A percentile compares a stretch with the other conserved stretches of the same genome.
Conservation (phyloP, 1,140 invertebrate species). For the Hylaeus volcanicus region DNA sequence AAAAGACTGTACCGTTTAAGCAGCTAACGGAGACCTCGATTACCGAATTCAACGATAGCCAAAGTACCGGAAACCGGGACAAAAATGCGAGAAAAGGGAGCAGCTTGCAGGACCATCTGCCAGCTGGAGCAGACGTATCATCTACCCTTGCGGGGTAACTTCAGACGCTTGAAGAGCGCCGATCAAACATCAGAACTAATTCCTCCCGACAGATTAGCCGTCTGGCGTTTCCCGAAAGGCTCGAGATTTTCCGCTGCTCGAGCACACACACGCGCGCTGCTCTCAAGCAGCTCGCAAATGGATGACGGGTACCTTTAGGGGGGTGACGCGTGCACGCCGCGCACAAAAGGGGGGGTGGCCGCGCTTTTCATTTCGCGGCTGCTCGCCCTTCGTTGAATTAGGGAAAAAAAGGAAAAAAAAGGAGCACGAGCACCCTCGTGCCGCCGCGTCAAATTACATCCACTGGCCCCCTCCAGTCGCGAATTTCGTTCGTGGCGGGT, state of each 20-base stretch:
- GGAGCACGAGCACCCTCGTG: conserved; percentile 17
- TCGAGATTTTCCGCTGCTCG: conserved; percentile 36
- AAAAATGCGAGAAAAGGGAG: neutral
- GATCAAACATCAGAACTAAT: conserved; percentile 39
- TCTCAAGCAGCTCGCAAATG: conserved; percentile 16
- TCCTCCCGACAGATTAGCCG: conserved; percentile 41
- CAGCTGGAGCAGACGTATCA: neutral
- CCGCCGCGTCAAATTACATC: conserved; percentile 64
- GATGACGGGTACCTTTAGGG: neutral
- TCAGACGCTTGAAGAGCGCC: conserved; percentile 1
- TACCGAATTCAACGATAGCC: no score
- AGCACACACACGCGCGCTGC: neutral
- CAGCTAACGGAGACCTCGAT: no score
- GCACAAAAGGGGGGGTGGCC: conserved; percentile 34
- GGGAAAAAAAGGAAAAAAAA: conserved; percentile 18
- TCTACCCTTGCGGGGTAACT: neutral
- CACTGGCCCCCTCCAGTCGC: conserved; percentile 3
- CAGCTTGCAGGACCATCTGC: conserved; percentile 23
- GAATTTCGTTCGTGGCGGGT: conserved; percentile 32
- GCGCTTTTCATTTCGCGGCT: conserved; percentile 66
- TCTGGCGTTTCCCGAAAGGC: conserved; percentile 26
- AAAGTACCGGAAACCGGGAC: no score
- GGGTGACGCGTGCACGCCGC: neutral
- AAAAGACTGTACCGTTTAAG: no score
- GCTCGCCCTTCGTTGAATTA: conserved; percentile 52